These are phyloP conservation scores for Rhingia rostrata DNA, from an alignment of 2,888 invertebrate species.

Conservation along the genomic window DNA sequence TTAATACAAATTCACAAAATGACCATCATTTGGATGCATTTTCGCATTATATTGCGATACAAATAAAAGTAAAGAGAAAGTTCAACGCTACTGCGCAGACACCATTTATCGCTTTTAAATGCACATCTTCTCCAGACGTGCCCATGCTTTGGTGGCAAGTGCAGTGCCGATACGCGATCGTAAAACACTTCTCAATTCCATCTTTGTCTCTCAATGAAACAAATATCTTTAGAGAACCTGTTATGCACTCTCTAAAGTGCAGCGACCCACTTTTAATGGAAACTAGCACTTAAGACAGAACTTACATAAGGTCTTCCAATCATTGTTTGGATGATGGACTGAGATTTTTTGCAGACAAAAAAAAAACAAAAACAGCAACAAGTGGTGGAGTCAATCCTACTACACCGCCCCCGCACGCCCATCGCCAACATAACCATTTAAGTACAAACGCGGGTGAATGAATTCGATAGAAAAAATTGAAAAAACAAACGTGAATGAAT, in stretches of 20 bases:
- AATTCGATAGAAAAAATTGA: slow-evolving; percentile 37
- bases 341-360: not conserved
- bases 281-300: slow-evolving; percentile 9
- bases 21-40: not conserved
- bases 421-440: not conserved
- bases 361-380: slow-evolving; percentile 28
- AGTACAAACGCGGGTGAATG: slow-evolving; percentile 60
- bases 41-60: not conserved
- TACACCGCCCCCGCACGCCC: not conserved
- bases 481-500: slow-evolving; percentile 25
- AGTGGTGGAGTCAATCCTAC: slow-evolving; percentile 36
- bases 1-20: not conserved
- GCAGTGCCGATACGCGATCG: slow-evolving; percentile 2
- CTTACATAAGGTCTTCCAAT: slow-evolving; percentile 2
- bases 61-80: slow-evolving; percentile 9
- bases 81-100: not conserved
- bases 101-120: not conserved
- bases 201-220: not conserved
- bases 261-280: slow-evolving; percentile 17
- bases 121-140: slow-evolving; percentile 2
- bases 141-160: not conserved
- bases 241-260: slow-evolving; percentile 1
- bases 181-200: not conserved
- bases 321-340: not conserved
- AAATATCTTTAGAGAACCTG: not conserved